Conservation (phyloP, 92 coral and sea anemone species). For the Epizoanthus rinbou region DNA sequence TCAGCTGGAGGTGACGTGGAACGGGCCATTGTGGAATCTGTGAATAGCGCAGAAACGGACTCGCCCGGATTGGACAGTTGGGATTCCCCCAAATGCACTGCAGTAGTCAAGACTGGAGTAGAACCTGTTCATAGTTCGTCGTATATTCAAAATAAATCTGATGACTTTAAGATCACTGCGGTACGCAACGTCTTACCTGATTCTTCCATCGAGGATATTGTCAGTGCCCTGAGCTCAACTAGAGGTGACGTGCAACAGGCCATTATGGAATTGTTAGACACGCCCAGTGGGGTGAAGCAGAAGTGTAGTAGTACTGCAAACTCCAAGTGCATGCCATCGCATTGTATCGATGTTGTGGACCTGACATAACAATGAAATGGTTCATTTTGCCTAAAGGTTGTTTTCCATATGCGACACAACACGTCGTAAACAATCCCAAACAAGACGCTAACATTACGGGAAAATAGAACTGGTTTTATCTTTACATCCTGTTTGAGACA, state of each 20-base stretch:
- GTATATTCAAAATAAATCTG: neutral
- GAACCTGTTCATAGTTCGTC: neutral
- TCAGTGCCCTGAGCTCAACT: neutral
- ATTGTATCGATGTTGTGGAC: conserved; percentile 16
- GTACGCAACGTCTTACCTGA: conserved; percentile 31
- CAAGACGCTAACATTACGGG: too few relatives aligned
- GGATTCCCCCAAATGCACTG: neutral
- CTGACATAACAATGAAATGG: conserved; percentile 1
- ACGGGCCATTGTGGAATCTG: neutral
- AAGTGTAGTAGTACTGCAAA: neutral
- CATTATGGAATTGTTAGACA: neutral
- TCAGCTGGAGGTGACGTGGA: conserved; percentile 10
- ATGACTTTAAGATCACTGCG: conserved; percentile 18
- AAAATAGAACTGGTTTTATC: too few relatives aligned
- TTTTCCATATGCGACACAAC: too few relatives aligned
- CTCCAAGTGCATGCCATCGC: neutral
- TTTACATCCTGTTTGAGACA: too few relatives aligned
- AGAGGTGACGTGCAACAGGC: conserved; percentile 19
- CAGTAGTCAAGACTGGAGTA: neutral
- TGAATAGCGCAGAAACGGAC: neutral
- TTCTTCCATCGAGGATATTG: neutral
- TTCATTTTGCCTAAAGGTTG: too few relatives aligned
- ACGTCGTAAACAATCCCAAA: too few relatives aligned
- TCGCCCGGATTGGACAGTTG: neutral
- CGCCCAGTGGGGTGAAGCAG: neutral